Base-by-base conservation (phyloP, 1,140 invertebrate genomes). In the Drosophila nikananu region DNA sequence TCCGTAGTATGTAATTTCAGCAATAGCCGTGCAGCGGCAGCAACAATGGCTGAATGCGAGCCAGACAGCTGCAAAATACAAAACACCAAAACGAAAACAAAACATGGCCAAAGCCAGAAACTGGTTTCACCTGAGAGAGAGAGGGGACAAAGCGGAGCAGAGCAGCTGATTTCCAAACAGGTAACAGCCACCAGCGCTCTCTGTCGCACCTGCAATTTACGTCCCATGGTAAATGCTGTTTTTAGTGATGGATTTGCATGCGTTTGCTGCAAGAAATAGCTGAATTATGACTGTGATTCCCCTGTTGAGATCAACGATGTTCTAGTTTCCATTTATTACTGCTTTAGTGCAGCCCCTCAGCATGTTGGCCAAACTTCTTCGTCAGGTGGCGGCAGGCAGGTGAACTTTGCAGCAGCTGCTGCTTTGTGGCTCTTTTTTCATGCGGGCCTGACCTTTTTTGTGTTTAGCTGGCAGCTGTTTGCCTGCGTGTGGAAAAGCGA, bases 11-110 rank as follows among this genome's bases (percentile, higher is more conserved):
- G 83, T 78, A 86, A 86, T 72, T 82, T 82, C 80, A 78, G 80
- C 67, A 60, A 75, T 57, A 77, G 65, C 58, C 58, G 37, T 17
- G 58, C 49, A 32, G 13, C 67, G 72, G 51, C 68, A 77, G 42
- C 65, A 77, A 63, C 70, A 80, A 68, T 75, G 70, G 57, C 30
- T 75, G 35, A 62, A 64, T 64, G 52, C 68, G 71, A 80, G 57
- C 37, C 63, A 71, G 83, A 76, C 83, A 83, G 83, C 83, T 86
- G 83, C 84, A 86, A 83, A 83, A 87, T 57, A 66, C 62, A 62
- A 55, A 55, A 82, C 77, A 81, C 78, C 68, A 75, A 68, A 78
- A 78, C 41, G 73, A 87, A 89, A 89, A 87, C 83, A 87, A 80
- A 86, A 86, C 83, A 86, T 66, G 78, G 52, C 41, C 68, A 86